Evolutionary conservation across 53 echinoderm and acorn worm species (phyloP).

Genomic region (Patiria pectinifera): DNA sequence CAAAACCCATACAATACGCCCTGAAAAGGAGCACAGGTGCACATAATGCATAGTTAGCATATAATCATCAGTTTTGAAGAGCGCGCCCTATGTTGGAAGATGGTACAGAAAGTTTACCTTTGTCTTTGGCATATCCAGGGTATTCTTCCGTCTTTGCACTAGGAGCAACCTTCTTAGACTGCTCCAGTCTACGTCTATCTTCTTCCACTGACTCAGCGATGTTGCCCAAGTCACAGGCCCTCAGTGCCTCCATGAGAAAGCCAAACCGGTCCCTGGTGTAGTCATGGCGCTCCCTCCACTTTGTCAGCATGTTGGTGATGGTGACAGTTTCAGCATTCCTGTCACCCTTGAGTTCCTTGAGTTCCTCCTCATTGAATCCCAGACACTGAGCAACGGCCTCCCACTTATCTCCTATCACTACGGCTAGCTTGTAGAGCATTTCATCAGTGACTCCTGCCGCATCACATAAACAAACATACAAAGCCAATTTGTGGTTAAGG

Average conservation of each 20-base stretch:
- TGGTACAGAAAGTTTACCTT: not conserved
- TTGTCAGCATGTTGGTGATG: conserved; percentile 45
- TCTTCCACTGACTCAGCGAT: not conserved
- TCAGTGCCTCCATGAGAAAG: conserved; percentile 25
- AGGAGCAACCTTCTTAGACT: not conserved
- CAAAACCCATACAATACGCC: too few species aligned
- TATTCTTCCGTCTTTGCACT: not conserved
- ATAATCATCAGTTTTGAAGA: too few species aligned
- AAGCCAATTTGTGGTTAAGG: too few species aligned
- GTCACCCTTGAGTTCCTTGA: not conserved
- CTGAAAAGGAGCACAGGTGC: too few species aligned
- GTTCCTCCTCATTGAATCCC: conserved; percentile 18
- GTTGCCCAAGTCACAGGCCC: not conserved
- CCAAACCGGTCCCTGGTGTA: conserved; percentile 20
- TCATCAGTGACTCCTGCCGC: conserved; percentile 51
- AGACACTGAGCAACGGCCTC: not conserved
- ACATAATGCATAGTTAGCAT: too few species aligned
- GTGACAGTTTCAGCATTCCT: not conserved
- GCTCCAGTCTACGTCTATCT: not conserved
- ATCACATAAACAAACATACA: not conserved
- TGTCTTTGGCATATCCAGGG: not conserved
- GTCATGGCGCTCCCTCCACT: conserved; percentile 63
- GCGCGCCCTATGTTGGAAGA: too few species aligned
- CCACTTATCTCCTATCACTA: conserved; percentile 38
- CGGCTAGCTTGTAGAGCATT: conserved; percentile 31